Conservation (phyloP, 2,888 invertebrate species). For the Eurois occulta region DNA sequence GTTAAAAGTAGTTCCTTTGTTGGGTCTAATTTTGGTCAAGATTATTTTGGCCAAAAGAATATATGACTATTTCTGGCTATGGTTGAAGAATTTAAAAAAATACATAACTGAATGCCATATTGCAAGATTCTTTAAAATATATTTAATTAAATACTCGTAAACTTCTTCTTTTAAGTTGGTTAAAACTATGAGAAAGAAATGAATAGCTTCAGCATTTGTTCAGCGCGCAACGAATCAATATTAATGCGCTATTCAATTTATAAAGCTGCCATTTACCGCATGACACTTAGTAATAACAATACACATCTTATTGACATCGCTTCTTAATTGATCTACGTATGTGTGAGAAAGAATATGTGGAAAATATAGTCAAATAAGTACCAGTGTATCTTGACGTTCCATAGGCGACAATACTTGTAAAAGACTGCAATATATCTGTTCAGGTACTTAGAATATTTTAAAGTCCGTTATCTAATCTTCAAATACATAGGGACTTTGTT, state of each 20-base stretch:
- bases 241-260: conserved; percentile 28
- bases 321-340: conserved; percentile 37
- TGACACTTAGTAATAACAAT: conserved; percentile 18
- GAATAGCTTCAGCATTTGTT: conserved; percentile 23
- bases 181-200: conserved; percentile 30
- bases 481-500: too few relatives aligned
- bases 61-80: too few relatives aligned
- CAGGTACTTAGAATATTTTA: neutral
- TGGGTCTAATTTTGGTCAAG: neutral
- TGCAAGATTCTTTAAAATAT: neutral
- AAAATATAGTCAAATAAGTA: neutral
- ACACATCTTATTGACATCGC: conserved; percentile 38
- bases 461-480: neutral
- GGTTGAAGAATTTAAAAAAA: neutral
- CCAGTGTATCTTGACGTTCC: neutral
- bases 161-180: neutral
- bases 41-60: neutral
- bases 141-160: neutral
- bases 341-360: conserved; percentile 3
- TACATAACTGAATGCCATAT: neutral
- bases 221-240: conserved; percentile 6
- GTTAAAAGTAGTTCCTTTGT: neutral
- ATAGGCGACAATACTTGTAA: neutral
- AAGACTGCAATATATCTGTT: neutral
- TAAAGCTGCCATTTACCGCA: conserved; percentile 16